phyloP scores from a whole-genome alignment of 2,888 invertebrate species.

The Sminthurides aquaticus region DNA sequence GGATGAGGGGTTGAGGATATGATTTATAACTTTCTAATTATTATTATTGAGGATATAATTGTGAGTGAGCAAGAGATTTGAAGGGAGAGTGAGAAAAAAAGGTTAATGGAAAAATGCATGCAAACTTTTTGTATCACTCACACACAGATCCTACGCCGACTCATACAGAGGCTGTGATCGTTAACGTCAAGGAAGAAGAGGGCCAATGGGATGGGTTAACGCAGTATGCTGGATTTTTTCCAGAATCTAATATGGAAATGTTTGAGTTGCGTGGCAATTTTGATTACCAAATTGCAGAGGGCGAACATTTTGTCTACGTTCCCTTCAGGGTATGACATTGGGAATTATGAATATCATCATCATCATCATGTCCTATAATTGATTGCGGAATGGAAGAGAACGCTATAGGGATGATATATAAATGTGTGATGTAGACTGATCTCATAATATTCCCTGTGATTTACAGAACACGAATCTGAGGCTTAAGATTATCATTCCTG shows the following conservation, averaged over 20 bases:
- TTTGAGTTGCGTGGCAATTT: slow-evolving; percentile 18
- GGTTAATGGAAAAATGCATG: background rate
- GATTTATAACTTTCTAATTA: background rate
- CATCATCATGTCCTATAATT: too few species aligned
- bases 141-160: slow-evolving; percentile 14
- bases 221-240: slow-evolving; percentile 1
- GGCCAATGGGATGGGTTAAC: slow-evolving; percentile 11
- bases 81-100: too few species aligned
- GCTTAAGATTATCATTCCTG: background rate
- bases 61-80: too few species aligned
- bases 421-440: too few species aligned
- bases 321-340: slow-evolving; percentile 12
- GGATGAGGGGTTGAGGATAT: background rate
- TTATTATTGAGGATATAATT: too few species aligned
- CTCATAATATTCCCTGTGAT: too few species aligned
- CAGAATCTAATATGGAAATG: slow-evolving; percentile 3
- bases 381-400: background rate
- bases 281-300: slow-evolving; percentile 7
- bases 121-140: background rate
- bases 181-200: slow-evolving; percentile 13
- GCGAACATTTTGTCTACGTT: slow-evolving; percentile 10
- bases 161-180: slow-evolving; percentile 11
- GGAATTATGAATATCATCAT: background rate
- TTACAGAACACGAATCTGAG: background rate
- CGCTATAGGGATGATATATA: too few species aligned